phyloP scores from a whole-genome alignment of 2,888 invertebrate species.

The Criorhina ranunculi region DNA sequence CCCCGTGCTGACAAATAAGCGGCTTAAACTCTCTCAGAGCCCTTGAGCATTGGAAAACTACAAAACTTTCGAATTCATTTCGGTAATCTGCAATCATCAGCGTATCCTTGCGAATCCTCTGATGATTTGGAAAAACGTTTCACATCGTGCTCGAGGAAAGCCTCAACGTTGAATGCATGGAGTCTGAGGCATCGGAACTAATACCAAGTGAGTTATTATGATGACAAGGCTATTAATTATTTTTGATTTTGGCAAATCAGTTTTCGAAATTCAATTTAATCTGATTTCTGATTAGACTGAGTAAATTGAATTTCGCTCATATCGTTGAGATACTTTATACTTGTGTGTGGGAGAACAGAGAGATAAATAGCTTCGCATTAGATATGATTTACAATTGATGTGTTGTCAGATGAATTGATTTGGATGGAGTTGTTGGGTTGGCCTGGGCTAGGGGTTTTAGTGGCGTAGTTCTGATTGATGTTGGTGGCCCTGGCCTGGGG shows the following conservation, averaged over 20 bases:
- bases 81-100: not conserved
- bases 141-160: too few species aligned
- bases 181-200: not conserved
- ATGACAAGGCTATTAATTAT: not conserved
- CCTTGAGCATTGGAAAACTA: not conserved
- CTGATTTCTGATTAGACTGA: slow-evolving; percentile 6
- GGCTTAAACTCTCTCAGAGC: too few species aligned
- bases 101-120: too few species aligned
- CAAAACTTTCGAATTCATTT: not conserved
- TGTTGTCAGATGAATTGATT: slow-evolving; percentile 7
- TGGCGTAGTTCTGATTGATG: not conserved
- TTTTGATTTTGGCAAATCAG: slow-evolving; percentile 1
- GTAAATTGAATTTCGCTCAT: slow-evolving; percentile 10
- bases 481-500: not conserved
- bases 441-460: not conserved
- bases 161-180: not conserved
- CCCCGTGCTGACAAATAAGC: not conserved
- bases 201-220: not conserved
- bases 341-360: too few species aligned
- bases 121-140: too few species aligned
- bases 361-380: slow-evolving; percentile 6
- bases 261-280: slow-evolving; percentile 19
- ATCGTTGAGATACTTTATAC: not conserved
- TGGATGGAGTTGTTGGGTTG: not conserved
- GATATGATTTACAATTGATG: not conserved